Evolutionary conservation across 2,113 vertebrate species (phyloP), one percentile per base, ranked within the genome.

Genomic region (Telmatochromis sp.): DNA sequence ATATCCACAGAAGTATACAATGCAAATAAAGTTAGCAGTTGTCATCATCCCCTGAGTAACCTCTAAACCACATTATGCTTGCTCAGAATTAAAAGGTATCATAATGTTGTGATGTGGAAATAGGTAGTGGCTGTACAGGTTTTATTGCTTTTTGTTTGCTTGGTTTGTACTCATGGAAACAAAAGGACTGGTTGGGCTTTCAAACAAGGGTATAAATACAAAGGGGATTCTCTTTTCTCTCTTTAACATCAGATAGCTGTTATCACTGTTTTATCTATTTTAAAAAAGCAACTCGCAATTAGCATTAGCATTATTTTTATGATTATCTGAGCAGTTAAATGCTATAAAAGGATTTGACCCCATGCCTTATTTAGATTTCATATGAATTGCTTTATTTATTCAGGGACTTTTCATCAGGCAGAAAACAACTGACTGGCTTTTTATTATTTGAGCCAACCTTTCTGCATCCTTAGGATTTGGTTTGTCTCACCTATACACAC

Each of bases 1-100:
- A 0, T 33, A 33, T 60, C 57, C 28, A 60, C 28, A 3, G 57
- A 0, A 60, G 26, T 33, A 33, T 33, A 2, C 57, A 31, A 0
- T 60, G 28, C 26, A 10, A 33, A 60, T 60, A 33, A 60, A 60
- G 15, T 60, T 31, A 33, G 28, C 0, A 0, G 26, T 33, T 60
- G 28, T 60, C 28, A 19, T 60, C 28, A 17, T 60, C 57, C 5
- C 2, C 15, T 33, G 28, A 60, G 57, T 17, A 19, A 19, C 28
- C 28, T 63, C 58, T 63, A 4, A 11, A 3, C 9, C 2, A 63
- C 15, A 19, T 33, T 63, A 19, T 63, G 58, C 58, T 63, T 33
- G 28, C 28, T 63, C 15, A 0, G 58, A 33, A 33, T 63, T 33
- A 33, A 33, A 33, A 4, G 15, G 28, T 63, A 63, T 33, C 15